Evolutionary conservation across 1,140 invertebrate species (phyloP), one percentile per base, ranked within the genome.

Genomic region (Procambarus virginalis): DNA sequence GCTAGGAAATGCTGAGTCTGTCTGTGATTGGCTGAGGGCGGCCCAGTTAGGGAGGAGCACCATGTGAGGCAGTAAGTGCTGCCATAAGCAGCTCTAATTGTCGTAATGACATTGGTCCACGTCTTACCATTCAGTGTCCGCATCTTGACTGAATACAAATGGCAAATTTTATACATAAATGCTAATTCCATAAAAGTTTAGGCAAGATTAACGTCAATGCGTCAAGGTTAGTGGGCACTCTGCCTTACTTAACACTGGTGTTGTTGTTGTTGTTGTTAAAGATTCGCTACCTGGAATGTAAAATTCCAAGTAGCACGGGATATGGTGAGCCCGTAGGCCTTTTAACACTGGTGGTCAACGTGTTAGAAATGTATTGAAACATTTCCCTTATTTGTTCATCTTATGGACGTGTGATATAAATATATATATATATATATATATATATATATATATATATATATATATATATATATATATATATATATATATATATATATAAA

Each of bases 81-180:
- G 73, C 55, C 68, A 76, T 89, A 83, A 89, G 80, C 79, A 60
- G 64, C 70, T 49, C 86, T 89, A 89, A 89, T 89, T 89, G 86
- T 73, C 70, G 75, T 89, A 89, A 89, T 89, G 86, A 70, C 68
- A 85, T 45, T 58, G 46, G 84, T 49, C n/a, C 17, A 22, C 73
- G 82, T 84, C 51, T 73, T 84, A 73, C 68, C 64, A 84, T 75
- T 80, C 64, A 64, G 34, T 60, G 12, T 9, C 78, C 86, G 81
- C 86, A 81, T 70, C 79, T 73, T 80, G 78, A 87, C 78, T 48
- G 78, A 80, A 87, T 73, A 84, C 64, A 70, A 73, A 84, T 84
- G 64, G 49, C 22, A 84, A 84, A 9, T 73, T 84, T 73, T 70
- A n/a, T 20, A 68, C 81, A 49, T 73, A 84, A 84, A 73, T 68